Base-by-base conservation (phyloP, 2,888 invertebrate genomes). In the Trichopria drosophilae region DNA sequence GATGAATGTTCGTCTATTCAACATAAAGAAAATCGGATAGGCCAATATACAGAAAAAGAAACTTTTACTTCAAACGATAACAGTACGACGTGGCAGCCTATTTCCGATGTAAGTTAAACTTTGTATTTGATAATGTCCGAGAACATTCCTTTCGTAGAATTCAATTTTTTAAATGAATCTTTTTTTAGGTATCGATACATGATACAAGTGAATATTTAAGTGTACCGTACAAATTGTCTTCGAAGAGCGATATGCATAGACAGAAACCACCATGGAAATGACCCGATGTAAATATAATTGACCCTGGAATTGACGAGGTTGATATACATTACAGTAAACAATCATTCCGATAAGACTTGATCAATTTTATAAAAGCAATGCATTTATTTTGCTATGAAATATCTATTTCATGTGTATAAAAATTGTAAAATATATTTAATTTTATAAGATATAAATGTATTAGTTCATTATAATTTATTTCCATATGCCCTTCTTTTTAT, bases 241-340 rank as follows among this genome's bases (percentile, higher is more conserved):
- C 51, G 4, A 73, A 65, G 46, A 28, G 15, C 9, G 71, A 72
- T 23, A 67, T 65, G 32, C 60, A 59, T 31, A 69, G 58, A 44
- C 54, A 49, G 7, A 75, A 75, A 47, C 75, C 74, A 6, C 75
- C 75, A n/a, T 75, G 75, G 75, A 75, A 75, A 66, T 75, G 67
- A 71, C 59, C 35, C 12, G 32, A 16, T 36, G 19, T 46, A 19
- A 29, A 39, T 13, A 57, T 48, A 55, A 52, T 53, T 31, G 9
- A 42, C 7, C 7, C 34, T 12, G 34, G 13, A 12, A 34, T 34
- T 13, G 10, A 9, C 10, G 34, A 34, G 13, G 34, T n/a, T 13
- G 10, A 34, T 34, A 9, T 34, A 7, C 13, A 9, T n/a, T 7
- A 12, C 7, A 7, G 13, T 13, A 34, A 34, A n/a, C 7, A n/a